Evolutionary conservation across 2,888 invertebrate species (phyloP), one percentile per base, ranked within the genome.

Genomic region (Anodontia alba): DNA sequence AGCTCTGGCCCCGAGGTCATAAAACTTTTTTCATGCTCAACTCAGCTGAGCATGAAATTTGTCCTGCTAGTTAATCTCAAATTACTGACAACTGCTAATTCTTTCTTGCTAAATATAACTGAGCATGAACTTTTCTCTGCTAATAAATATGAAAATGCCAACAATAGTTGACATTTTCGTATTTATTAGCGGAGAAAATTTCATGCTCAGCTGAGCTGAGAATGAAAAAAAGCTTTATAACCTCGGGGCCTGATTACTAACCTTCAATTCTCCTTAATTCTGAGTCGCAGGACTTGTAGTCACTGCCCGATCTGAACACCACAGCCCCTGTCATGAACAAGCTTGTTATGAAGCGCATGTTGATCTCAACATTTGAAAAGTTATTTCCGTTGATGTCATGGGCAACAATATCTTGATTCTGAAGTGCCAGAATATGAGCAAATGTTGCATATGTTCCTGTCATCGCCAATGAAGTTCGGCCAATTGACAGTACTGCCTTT

Each of bases 351-450:
- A 84, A 51, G 15, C 43, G 23, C 57, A 78, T 81, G 72, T 86
- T 81, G 29, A 86, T 69, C 33, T 79, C 83, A 5, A 86, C 75
- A 43, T 81, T 73, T 0, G 86, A 76, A 33, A 80, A 86, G 71
- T 86, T 83, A 8, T 70, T 77, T 0, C 74, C 81, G 26, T 51
- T 42, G n/a, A 83, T 69, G n/a, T 76, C 66, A 12, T 80, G 46
- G 5, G 71, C 17, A 20, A 85, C 68, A 1, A 69, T 26, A 15
- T 46, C 33, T 23, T 73, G 36, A 71, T 62, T 80, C 73, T 85
- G 80, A 31, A 85, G 74, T 8, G 82, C 54, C 8, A 85, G 23
- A 7, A 73, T 31, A 23, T 77, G 71, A 36, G 74, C 71, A 3
- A 26, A 38, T 0, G 78, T 23, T 17, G 76, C 82, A 75, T 78